Evolutionary conservation across 2,797 vertebrate genomes (phyloP), one percentile per base, ranked within the genome.

Genomic region (Taenioides sp.): DNA sequence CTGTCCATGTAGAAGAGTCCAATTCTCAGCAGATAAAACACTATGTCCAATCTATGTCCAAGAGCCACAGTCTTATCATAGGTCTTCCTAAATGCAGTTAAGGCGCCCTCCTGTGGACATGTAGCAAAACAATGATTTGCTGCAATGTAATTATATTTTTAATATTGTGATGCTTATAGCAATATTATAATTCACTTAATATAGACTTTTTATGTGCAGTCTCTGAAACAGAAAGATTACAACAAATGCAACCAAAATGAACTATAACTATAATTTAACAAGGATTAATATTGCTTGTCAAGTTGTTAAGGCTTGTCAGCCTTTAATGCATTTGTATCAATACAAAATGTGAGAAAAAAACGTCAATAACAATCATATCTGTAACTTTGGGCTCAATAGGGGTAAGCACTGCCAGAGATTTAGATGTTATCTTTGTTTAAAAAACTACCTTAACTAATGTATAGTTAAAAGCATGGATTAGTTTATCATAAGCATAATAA

Each of bases 1-100:
- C 96, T 99, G 72, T 99, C 98, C 97, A 99, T 99, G 47, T 99
- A 99, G 88, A 99, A 99, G 76, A 99, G 92, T 7, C 98, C 97
- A 54, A 99, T 98, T 88, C 98, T 95, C 14, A 99, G 91, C 63
- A 99, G 94, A 65, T 98, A 99, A 87, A 99, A 99, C 34, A 99
- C 96, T 0, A 99, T 99, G 72, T 99, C 98, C 83, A 99, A 91
- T 0, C 97, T 94, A 86, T 99, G 98, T 47, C 98, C 97, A 66
- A 99, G 87, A 1, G 98, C 98, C 83, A 99, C 97, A 0, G 98
- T 99, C 90, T 99, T 99, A 84, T 99, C 98, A 0, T 97, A 99
- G 0, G 98, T 99, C 92, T 98, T 99, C 57, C 97, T 95, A 88
- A 99, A 99, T 0, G 97, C 97, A 9, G 95, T 98, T 57, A 99